Evolutionary conservation across 2,888 invertebrate genomes (phyloP).

Genomic region (Taphrorychus bicolor): DNA sequence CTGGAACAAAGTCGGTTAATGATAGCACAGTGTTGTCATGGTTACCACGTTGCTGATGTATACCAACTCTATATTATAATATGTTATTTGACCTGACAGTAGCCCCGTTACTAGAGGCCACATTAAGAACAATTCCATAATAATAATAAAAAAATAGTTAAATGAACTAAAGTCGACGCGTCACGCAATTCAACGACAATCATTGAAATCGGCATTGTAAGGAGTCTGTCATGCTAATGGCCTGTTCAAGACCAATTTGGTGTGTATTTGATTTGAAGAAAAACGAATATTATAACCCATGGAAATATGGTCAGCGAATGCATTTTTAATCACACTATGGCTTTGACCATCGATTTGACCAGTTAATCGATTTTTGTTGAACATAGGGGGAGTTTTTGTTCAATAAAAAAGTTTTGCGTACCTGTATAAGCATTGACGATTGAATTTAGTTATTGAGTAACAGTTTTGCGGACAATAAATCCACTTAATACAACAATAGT

Average conservation of each 20-base stretch:
- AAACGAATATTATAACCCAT: neutral
- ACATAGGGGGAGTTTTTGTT: constrained; percentile 25
- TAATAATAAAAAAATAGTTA: too few relatives aligned
- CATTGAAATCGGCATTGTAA: neutral
- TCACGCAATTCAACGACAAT: neutral
- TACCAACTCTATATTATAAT: too few relatives aligned
- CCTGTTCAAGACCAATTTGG: neutral
- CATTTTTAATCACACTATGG: constrained; percentile 27
- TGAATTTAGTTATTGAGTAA: too few relatives aligned
- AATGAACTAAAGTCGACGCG: neutral
- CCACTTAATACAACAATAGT: neutral
- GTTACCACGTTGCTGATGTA: too few relatives aligned
- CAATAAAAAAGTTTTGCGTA: neutral
- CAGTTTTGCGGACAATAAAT: neutral
- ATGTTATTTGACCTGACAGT: too few relatives aligned
- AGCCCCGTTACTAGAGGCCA: too few relatives aligned
- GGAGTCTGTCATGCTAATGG: neutral
- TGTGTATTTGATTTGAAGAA: neutral
- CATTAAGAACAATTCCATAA: too few relatives aligned
- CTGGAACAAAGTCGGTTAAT: too few relatives aligned
- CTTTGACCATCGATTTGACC: constrained; percentile 30
- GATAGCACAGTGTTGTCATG: too few relatives aligned
- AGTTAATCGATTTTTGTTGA: constrained; percentile 31
- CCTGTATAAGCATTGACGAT: too few relatives aligned
- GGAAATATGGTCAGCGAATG: constrained; percentile 28